Evolutionary conservation across 2,797 vertebrate genomes (phyloP).

Genomic region (Gambusia yucatana): DNA sequence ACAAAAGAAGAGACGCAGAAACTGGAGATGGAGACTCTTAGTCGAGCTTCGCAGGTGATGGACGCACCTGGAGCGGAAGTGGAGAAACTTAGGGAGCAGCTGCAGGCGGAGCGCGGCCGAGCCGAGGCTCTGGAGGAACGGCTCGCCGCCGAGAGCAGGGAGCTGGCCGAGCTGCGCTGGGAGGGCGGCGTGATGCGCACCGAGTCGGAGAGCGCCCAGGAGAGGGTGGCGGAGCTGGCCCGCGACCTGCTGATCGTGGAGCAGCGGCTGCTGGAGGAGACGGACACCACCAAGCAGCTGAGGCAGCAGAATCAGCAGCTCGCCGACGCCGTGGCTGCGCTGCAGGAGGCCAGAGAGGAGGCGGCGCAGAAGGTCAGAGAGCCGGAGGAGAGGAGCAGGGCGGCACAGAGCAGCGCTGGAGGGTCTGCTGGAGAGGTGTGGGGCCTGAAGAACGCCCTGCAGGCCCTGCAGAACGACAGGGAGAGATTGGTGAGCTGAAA

Average conservation of each 20-base stretch:
- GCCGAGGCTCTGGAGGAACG: slow-evolving; percentile 77
- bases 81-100: slow-evolving; percentile 82
- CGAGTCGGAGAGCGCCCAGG: slow-evolving; percentile 93
- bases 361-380: slow-evolving; percentile 80
- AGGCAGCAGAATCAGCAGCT: slow-evolving; percentile 89
- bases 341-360: slow-evolving; percentile 90
- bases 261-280: slow-evolving; percentile 87
- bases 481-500: slow-evolving; percentile 88
- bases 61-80: slow-evolving; percentile 79
- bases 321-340: slow-evolving; percentile 90
- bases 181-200: slow-evolving; percentile 94
- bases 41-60: slow-evolving; percentile 63
- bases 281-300: slow-evolving; percentile 83
- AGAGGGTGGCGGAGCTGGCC: slow-evolving; percentile 95
- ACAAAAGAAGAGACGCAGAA: slow-evolving; percentile 59
- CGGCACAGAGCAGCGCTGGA: slow-evolving; percentile 51
- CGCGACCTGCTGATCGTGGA: slow-evolving; percentile 90
- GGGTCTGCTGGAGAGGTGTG: slow-evolving; percentile 83
- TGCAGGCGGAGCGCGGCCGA: slow-evolving; percentile 78
- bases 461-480: slow-evolving; percentile 92
- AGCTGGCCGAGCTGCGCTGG: slow-evolving; percentile 88
- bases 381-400: slow-evolving; percentile 79
- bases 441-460: slow-evolving; percentile 91
- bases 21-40: slow-evolving; percentile 77
- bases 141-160: slow-evolving; percentile 79